Percentiles rank a stretch among this genome's conserved stretches.
phyloP scores from a whole-genome alignment of 1,140 invertebrate genomes.

The Pseudomyrmex dendroicus region DNA sequence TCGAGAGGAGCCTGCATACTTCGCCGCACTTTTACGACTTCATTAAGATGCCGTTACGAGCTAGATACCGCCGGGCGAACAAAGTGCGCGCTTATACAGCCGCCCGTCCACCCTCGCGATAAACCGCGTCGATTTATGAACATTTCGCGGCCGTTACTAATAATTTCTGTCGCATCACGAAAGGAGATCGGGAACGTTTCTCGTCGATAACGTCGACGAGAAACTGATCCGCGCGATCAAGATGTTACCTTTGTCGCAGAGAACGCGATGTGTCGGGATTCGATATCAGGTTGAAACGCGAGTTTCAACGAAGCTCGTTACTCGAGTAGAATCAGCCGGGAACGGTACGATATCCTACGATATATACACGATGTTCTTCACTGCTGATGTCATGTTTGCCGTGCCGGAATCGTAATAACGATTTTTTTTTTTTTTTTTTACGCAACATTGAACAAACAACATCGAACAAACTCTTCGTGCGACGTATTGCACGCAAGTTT shows the following conservation, averaged over 20 bases:
- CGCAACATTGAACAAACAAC: no score
- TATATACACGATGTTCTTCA: no score
- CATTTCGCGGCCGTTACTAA: conserved; percentile 63
- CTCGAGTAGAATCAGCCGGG: background rate
- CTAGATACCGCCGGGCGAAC: conserved; percentile 63
- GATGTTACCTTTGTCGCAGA: conserved; percentile 26
- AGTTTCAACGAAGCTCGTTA: background rate
- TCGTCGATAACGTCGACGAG: no score
- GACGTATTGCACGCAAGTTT: no score
- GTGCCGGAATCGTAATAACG: no score
- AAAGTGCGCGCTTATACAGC: conserved; percentile 66
- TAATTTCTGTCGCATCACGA: conserved; percentile 42
- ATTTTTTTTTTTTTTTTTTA: no score
- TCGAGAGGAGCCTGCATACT: conserved; percentile 39
- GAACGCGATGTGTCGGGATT: background rate
- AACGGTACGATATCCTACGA: no score
- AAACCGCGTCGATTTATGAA: conserved; percentile 72
- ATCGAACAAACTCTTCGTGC: no score
- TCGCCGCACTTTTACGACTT: conserved; percentile 69
- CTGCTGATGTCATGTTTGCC: no score
- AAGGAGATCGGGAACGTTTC: no score
- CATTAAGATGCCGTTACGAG: conserved; percentile 72
- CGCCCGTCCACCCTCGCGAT: conserved; percentile 48
- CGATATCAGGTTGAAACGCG: background rate
- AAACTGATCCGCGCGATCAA: background rate